Base-by-base conservation (phyloP, 2,888 invertebrate genomes). In the Volucella inflata region DNA sequence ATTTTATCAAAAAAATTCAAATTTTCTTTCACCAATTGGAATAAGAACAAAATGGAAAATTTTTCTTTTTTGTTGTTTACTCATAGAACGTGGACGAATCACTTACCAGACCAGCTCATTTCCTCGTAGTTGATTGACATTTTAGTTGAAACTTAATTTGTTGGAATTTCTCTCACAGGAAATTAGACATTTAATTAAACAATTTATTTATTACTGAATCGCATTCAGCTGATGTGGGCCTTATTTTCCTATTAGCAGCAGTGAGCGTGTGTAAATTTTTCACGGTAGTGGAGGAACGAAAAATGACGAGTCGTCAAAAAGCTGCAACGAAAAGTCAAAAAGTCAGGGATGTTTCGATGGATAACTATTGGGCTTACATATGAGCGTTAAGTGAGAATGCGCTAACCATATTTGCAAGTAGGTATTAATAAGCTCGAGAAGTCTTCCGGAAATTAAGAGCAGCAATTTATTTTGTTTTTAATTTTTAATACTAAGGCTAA, bases 41-140 rank as follows among this genome's bases (percentile, higher is more conserved):
- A 60, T 46, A 53, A 50, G 8, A 40, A 46, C 38, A 64, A 55
- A 62, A 14, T 46, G 38, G 16, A 1, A n/a, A 44, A 3, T 14
- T 14, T 51, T 64, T 71, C 67, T 53, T 44, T 55, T 48, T 53
- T 75, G 14, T 75, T 67, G 70, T 75, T 68, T 65, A 50, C 60
- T 60, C 60, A 17, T 57, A 10, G 30, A 12, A 10, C 14, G 21
- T 60, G 48, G 30, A 59, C 17, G n/a, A 44, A 42, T 42, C 65
- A 87, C 90, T 90, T 90, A 94, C 94, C 95, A 89, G 91, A 92
- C 91, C 93, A 93, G 88, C 92, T 93, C 90, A 94, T 90, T 88
- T 94, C 93, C 87, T 94, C 94, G 87, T 93, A 94, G 90, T 93
- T 93, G 62, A 91, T 90, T 74, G 92, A 90, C 94, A 94, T 94